phyloP scores from a whole-genome alignment of 1,140 invertebrate species.

The Pseudomyrmex concolor region DNA sequence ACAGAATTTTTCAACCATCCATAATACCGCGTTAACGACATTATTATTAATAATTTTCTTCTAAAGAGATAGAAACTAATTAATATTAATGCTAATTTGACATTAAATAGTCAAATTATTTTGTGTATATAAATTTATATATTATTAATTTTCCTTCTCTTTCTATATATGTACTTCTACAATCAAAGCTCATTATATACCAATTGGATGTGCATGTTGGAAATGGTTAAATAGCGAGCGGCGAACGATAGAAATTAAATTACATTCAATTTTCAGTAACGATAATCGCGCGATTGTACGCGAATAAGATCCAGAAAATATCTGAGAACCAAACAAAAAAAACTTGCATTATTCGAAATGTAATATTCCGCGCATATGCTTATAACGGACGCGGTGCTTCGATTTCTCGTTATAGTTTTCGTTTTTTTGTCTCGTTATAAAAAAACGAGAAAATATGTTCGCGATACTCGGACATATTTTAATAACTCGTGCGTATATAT shows the following conservation, averaged over 20 bases:
- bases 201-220: too few relatives aligned
- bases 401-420: constrained; percentile 42
- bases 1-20: too few relatives aligned
- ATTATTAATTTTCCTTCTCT: too few relatives aligned
- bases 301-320: background rate
- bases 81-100: background rate
- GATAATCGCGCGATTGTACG: background rate
- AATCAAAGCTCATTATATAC: too few relatives aligned
- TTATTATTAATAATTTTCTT: background rate
- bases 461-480: too few relatives aligned
- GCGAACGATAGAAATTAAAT: constrained; percentile 15
- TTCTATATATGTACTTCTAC: too few relatives aligned
- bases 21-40: background rate
- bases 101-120: background rate
- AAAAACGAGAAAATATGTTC: too few relatives aligned
- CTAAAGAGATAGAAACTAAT: background rate
- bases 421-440: background rate
- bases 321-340: background rate
- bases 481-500: background rate
- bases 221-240: constrained; percentile 10
- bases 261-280: constrained; percentile 14
- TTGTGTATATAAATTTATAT: background rate
- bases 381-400: constrained; percentile 5
- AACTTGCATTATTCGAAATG: constrained; percentile 10
- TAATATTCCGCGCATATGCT: constrained; percentile 13